Conservation (phyloP, 2,888 invertebrate species). For the Lordiphosa fenestrarum region DNA sequence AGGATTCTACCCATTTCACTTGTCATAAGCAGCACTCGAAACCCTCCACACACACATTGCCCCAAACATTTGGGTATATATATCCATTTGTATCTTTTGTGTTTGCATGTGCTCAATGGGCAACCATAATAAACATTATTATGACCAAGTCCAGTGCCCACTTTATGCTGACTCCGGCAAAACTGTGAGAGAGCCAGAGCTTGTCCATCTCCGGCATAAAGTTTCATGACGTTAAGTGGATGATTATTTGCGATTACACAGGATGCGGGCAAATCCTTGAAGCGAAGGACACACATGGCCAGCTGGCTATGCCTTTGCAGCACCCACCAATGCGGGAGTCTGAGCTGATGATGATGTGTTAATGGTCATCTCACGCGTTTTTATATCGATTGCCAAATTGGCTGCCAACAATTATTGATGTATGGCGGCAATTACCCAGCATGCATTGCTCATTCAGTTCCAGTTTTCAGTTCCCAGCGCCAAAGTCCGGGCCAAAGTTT, state of each 20-base stretch:
- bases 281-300: no score
- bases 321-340: conserved; percentile 5
- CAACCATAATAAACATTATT: conserved; percentile 66
- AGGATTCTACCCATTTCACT: conserved; percentile 37
- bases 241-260: conserved; percentile 75
- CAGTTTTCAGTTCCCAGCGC: conserved; percentile 7
- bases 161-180: conserved; percentile 46
- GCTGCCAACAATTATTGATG: conserved; percentile 70
- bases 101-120: conserved; percentile 48
- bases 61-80: neutral
- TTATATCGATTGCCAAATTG: conserved; percentile 68
- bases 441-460: conserved; percentile 48
- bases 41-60: conserved; percentile 7
- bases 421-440: conserved; percentile 62
- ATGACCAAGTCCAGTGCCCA: conserved; percentile 50
- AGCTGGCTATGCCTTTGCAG: no score
- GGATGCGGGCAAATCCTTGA: conserved; percentile 53
- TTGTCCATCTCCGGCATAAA: conserved; percentile 58
- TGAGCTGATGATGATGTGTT: conserved; percentile 59
- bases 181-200: conserved; percentile 6
- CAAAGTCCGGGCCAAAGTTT: conserved; percentile 22
- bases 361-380: conserved; percentile 55
- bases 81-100: conserved; percentile 31
- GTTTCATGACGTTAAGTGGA: conserved; percentile 71
- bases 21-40: conserved; percentile 39